phyloP scores from a whole-genome alignment of 2,797 vertebrate species.

The Orientallactaga sibirica region DNA sequence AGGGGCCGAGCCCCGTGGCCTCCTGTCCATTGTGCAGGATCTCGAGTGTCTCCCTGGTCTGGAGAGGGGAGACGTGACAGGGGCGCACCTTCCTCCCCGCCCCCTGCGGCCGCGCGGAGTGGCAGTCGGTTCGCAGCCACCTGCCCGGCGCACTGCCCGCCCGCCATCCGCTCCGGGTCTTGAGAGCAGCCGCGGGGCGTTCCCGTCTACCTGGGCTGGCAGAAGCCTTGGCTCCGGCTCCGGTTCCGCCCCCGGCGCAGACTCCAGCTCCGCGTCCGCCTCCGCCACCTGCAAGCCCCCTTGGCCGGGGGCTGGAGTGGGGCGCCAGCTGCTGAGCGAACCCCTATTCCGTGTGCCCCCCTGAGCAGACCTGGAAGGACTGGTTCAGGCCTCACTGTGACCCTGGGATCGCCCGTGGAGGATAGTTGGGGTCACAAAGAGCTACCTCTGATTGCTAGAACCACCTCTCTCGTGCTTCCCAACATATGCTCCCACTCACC shows the following conservation, averaged over 20 bases:
- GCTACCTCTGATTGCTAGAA: neutral
- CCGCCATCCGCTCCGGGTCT: conserved; percentile 50
- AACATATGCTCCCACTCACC: conserved; percentile 30
- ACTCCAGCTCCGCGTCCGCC: conserved; percentile 12
- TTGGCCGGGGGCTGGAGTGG: conserved; percentile 8
- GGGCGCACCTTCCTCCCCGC: neutral
- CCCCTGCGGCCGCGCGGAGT: rapidly evolving
- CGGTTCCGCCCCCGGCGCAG: neutral
- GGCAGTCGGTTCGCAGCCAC: neutral
- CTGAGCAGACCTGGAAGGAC: neutral
- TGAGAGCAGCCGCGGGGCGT: conserved; percentile 60
- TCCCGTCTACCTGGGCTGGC: conserved; percentile 77
- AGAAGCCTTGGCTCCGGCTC: neutral
- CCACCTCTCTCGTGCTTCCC: neutral
- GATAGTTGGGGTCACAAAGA: neutral
- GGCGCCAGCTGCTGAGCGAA: neutral
- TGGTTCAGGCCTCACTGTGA: neutral
- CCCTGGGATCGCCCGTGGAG: neutral
- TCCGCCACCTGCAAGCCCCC: neutral
- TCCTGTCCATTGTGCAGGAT: conserved; percentile 78
- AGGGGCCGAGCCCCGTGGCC: conserved; percentile 38
- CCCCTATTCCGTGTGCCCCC: neutral
- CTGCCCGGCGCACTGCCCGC: neutral
- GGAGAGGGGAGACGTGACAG: neutral
- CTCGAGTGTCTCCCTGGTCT: conserved; percentile 63